phyloP scores from a whole-genome alignment of 2,888 invertebrate species.

The Cephus sareptanus region DNA sequence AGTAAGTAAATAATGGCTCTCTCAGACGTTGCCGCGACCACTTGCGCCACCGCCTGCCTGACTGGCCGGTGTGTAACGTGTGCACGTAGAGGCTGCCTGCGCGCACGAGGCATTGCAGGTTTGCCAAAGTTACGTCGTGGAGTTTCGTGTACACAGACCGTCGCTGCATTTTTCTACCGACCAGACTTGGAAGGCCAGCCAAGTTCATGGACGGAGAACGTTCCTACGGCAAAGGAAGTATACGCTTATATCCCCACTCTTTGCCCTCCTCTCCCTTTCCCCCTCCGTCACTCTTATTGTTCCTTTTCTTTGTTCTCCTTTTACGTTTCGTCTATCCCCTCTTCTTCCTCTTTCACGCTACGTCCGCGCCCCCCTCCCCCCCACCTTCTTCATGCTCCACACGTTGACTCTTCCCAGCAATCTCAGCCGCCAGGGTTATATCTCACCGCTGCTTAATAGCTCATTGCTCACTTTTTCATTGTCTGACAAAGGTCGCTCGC shows the following conservation, averaged over 20 bases:
- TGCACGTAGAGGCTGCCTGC: neutral
- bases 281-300: neutral
- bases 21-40: neutral
- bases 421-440: too few species aligned
- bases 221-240: neutral
- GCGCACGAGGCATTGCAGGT: neutral
- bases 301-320: neutral
- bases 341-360: neutral
- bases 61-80: neutral
- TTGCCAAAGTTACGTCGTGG: too few species aligned
- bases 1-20: slow-evolving; percentile 33
- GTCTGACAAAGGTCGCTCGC: too few species aligned
- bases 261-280: too few species aligned
- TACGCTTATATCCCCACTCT: neutral
- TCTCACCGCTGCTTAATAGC: too few species aligned
- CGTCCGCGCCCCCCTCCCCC: too few species aligned
- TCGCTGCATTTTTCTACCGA: neutral
- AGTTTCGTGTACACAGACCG: neutral
- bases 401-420: too few species aligned
- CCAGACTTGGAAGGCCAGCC: slow-evolving; percentile 1
- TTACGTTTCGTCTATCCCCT: neutral
- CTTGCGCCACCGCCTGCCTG: neutral
- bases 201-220: neutral
- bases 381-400: too few species aligned
- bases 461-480: too few species aligned